These are phyloP conservation scores for Psophia crepitans DNA, from an alignment of 2,113 vertebrate genomes.

Conservation along the genomic window DNA sequence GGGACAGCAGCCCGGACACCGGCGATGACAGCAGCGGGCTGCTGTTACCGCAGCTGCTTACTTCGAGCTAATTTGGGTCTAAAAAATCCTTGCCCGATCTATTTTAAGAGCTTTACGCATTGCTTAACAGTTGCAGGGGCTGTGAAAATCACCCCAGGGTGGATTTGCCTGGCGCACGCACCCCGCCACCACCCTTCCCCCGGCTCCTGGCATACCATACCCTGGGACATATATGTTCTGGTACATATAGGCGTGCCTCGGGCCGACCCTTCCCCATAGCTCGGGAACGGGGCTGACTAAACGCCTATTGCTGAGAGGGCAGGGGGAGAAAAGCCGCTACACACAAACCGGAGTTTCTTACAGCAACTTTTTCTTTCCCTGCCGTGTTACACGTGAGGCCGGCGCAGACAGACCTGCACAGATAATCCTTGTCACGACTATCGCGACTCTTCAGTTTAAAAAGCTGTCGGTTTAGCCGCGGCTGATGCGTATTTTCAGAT, in stretches of 20 bases:
- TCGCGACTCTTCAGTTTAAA: not conserved
- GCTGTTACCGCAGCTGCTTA: not conserved
- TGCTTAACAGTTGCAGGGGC: not conserved
- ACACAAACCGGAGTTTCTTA: not conserved
- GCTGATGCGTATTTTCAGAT: not conserved
- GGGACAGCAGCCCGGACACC: not conserved
- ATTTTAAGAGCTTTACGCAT: slow-evolving; percentile 17
- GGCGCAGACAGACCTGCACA: not conserved
- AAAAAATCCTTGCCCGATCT: not conserved
- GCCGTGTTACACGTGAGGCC: not conserved
- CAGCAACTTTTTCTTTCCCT: not conserved
- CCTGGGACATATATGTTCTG: not conserved
- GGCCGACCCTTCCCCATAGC: not conserved
- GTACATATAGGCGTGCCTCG: not conserved
- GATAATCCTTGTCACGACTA: not conserved
- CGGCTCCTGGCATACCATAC: not conserved
- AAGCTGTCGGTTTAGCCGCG: not conserved
- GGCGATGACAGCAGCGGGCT: not conserved
- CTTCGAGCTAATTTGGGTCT: not conserved
- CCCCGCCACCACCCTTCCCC: too few relatives aligned
- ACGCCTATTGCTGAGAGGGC: not conserved
- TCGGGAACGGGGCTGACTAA: not conserved
- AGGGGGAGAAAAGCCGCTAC: too few relatives aligned
- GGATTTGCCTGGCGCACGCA: not conserved
- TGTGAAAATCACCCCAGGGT: not conserved